Conservation (phyloP, 2,113 vertebrate genomes). For the Mormyrus lacerda region DNA sequence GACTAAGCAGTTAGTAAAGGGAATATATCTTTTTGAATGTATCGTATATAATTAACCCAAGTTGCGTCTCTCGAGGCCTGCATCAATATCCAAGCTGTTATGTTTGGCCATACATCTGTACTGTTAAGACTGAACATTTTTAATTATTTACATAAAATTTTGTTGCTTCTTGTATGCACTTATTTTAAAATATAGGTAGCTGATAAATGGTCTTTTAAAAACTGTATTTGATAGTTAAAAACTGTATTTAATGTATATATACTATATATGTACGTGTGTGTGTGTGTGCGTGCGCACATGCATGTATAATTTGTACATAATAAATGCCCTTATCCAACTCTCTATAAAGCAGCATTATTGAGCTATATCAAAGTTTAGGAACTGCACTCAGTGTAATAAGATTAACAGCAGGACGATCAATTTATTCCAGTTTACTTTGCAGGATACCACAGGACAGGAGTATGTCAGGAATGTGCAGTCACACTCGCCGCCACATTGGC, state of each 20-base stretch:
- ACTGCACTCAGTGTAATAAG: background rate
- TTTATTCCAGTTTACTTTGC: background rate
- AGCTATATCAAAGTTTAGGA: background rate
- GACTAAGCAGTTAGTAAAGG: background rate
- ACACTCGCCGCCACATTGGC: background rate
- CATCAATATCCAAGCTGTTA: background rate
- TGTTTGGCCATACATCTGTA: background rate
- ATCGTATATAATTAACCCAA: background rate
- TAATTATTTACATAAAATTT: background rate
- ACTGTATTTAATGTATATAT: too few species aligned
- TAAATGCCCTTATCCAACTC: background rate
- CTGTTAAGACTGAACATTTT: background rate
- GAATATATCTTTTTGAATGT: background rate
- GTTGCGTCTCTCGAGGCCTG: background rate
- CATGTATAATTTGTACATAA: background rate
- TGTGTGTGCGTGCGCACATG: background rate
- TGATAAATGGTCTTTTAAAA: background rate
- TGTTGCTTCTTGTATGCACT: background rate
- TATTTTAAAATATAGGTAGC: background rate
- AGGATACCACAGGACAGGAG: background rate
- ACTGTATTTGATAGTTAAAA: too few species aligned
- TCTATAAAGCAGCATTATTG: background rate
- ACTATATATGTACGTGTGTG: background rate
- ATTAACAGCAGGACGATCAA: background rate
- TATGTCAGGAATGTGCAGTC: background rate